Conservation (phyloP, 2,888 invertebrate species). For the Phragmatobia fuliginosa region DNA sequence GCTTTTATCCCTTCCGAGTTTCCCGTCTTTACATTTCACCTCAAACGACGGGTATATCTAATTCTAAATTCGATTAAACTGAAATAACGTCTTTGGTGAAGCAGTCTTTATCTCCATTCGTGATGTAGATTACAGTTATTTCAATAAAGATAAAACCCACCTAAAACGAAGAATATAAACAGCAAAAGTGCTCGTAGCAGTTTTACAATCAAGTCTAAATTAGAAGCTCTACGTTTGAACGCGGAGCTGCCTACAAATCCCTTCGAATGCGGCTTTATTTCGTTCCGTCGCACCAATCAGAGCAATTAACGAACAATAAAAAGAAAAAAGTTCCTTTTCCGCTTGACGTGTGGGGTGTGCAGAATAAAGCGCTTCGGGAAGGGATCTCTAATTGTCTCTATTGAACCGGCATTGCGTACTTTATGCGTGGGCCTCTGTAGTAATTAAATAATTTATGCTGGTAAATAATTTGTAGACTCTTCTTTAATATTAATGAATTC, state of each 20-base stretch:
- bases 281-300: conserved; percentile 77
- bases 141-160: conserved; percentile 38
- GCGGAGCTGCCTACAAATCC: conserved; percentile 65
- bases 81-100: conserved; percentile 30
- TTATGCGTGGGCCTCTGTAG: conserved; percentile 50
- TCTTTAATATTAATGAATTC: not conserved
- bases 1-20: conserved; percentile 27
- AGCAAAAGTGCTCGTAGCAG: conserved; percentile 43
- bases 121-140: conserved; percentile 42
- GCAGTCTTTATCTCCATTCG: conserved; percentile 27
- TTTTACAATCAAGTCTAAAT: conserved; percentile 70
- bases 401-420: conserved; percentile 56
- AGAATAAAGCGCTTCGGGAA: conserved; percentile 46
- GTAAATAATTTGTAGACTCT: conserved; percentile 9
- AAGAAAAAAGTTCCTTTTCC: conserved; percentile 61
- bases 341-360: conserved; percentile 52
- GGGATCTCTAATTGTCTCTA: conserved; percentile 64
- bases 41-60: conserved; percentile 15
- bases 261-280: conserved; percentile 73
- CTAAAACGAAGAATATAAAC: conserved; percentile 41
- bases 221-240: conserved; percentile 66
- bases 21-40: conserved; percentile 28
- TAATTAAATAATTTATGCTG: conserved; percentile 37
- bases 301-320: conserved; percentile 78
- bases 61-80: conserved; percentile 34